Conservation (phyloP, 2,888 invertebrate genomes). For the Coleophora flavipennella region DNA sequence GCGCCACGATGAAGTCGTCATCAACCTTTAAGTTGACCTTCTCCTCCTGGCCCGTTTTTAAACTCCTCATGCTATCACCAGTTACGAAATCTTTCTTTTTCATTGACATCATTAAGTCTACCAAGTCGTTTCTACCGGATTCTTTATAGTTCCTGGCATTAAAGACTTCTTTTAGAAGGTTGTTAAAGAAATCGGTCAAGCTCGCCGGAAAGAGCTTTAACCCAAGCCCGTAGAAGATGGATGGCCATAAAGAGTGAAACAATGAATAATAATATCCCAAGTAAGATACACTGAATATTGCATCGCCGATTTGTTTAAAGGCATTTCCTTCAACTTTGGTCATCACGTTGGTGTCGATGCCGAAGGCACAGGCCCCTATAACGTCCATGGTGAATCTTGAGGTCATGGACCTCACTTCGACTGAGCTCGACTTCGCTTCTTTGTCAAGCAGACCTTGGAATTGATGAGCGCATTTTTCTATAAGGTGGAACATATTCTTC, state of each 20-base stretch:
- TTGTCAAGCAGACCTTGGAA: slow-evolving; percentile 31
- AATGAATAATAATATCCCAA: slow-evolving; percentile 12
- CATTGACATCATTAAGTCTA: slow-evolving; percentile 16
- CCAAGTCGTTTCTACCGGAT: slow-evolving; percentile 17
- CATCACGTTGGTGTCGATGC: slow-evolving; percentile 18
- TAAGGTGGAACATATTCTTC: slow-evolving; percentile 48
- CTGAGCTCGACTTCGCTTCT: slow-evolving; percentile 4
- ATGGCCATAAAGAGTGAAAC: slow-evolving; percentile 27
- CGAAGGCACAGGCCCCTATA: slow-evolving; percentile 27
- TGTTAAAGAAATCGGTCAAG: slow-evolving; percentile 23
- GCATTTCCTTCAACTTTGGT: slow-evolving; percentile 19
- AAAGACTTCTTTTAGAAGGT: slow-evolving; percentile 14
- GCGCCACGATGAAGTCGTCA: slow-evolving; percentile 58
- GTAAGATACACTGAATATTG: slow-evolving; percentile 17
- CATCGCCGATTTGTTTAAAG: slow-evolving; percentile 22
- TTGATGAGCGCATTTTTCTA: slow-evolving; percentile 27
- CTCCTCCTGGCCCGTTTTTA: slow-evolving; percentile 9
- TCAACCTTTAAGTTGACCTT: slow-evolving; percentile 31
- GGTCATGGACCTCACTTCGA: slow-evolving; percentile 13
- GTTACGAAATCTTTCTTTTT: slow-evolving; percentile 19
- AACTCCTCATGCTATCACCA: slow-evolving; percentile 23
- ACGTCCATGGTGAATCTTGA: slow-evolving; percentile 11
- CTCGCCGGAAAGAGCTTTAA: slow-evolving; percentile 19
- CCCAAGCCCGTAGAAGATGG: slow-evolving; percentile 26
- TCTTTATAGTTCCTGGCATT: slow-evolving; percentile 12